Base-by-base conservation (phyloP, 1,140 invertebrate genomes). In the Bacillus rossius region DNA sequence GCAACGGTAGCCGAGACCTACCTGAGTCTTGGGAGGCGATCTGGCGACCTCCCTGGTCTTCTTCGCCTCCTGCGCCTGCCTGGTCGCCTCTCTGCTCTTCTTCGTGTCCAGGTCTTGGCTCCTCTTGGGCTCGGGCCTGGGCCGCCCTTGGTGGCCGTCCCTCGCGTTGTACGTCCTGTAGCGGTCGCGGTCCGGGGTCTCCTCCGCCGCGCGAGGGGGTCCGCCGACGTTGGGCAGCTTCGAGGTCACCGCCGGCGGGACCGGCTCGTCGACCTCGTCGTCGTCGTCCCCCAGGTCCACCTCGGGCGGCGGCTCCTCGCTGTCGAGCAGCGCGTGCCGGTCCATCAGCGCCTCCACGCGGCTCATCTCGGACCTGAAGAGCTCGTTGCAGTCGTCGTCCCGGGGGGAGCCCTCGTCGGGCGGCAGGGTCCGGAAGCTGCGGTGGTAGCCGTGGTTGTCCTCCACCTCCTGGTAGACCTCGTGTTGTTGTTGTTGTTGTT, bases 101-200 rank as follows among this genome's bases (percentile, higher is more conserved):
- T 25, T 45, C 5, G 43, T 45, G 5, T 25, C 43, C 43, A 45
- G 43, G 43, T 19, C 17, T 25, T 13, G 4, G 10, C n/a, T 45
- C 2, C 17, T 34, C 29, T 34, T 20, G 19, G 8, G 16, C 37
- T 2, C 52, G 13, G 26, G 1, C 25, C 1, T n/a, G 17, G 23
- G n/a, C 37, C 37, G 10, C n/a, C 52, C 23, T 3, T 7, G 23
- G 16, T 40, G 23, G 10, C 37, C 23, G 8, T 2, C 20, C n/a
- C 14, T 25, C 37, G 52, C 37, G 20, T 42, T 54, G 37, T 42
- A 54, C n/a, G 52, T 54, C 37, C 41, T 54, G 29, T 54, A 54
- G 16, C 29, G 29, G 10, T 34, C 29, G 29, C 29, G 29, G 29
- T 34, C 29, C 4, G 29, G 29, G 10, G 29, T 34, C 10, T 34